Evolutionary conservation across 2,113 vertebrate species (phyloP).

Genomic region (Tragelaphus buxtoni): DNA sequence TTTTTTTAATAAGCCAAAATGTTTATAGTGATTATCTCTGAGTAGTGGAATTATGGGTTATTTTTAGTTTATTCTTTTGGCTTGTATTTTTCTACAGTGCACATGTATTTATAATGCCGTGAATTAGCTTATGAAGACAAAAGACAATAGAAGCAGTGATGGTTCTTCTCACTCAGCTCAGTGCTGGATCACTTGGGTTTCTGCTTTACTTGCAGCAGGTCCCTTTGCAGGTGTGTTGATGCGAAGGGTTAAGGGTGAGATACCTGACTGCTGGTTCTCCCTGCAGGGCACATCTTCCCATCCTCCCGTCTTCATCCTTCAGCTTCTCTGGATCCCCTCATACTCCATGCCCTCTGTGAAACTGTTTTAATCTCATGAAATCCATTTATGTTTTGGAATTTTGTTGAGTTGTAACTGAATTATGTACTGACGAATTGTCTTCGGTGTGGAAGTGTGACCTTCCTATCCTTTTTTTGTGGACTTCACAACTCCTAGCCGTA

Average conservation of each 20-base stretch:
- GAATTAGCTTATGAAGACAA: not conserved
- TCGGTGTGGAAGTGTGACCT: not conserved
- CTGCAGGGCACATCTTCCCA: not conserved
- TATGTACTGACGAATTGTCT: not conserved
- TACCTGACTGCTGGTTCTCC: not conserved
- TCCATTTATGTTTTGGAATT: not conserved
- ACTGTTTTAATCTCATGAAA: not conserved
- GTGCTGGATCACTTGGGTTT: not conserved
- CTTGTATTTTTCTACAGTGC: not conserved
- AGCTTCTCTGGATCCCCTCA: not conserved
- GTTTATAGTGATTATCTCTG: not conserved
- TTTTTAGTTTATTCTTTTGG: conserved; percentile 9
- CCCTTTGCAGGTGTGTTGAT: not conserved
- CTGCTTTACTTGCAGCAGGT: not conserved
- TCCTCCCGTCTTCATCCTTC: not conserved
- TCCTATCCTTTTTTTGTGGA: not conserved
- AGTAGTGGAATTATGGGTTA: not conserved
- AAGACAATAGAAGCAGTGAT: not conserved
- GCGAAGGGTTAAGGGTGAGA: fast-evolving
- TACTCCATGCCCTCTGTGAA: not conserved
- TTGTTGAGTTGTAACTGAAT: not conserved
- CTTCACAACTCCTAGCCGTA: not conserved
- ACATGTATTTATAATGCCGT: not conserved
- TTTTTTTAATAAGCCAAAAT: not conserved
- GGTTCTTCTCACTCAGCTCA: not conserved